These are phyloP conservation scores for Megalopta genalis DNA, from an alignment of 1,140 invertebrate species.

Conservation along the genomic window DNA sequence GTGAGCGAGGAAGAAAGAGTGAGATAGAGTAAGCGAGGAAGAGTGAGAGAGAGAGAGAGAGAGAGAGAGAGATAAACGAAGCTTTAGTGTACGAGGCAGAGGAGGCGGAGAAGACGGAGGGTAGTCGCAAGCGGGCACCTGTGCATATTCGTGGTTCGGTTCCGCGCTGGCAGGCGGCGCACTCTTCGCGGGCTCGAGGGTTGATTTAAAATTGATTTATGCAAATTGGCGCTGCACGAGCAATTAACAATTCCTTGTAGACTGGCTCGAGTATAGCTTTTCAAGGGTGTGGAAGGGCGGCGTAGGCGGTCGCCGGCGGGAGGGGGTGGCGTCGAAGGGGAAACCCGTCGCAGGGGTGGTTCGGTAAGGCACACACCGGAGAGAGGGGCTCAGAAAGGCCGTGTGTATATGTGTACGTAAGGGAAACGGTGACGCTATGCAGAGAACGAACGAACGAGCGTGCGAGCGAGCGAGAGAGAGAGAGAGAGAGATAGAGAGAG, in stretches of 20 bases:
- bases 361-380: slow-evolving; percentile 51
- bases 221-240: slow-evolving; percentile 79
- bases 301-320: neutral
- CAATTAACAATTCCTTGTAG: slow-evolving; percentile 81
- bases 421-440: neutral
- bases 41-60: neutral
- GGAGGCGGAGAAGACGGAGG: neutral
- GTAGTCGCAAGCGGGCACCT: slow-evolving; percentile 32
- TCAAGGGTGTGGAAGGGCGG: slow-evolving; percentile 47
- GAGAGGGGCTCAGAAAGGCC: neutral
- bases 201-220: slow-evolving; percentile 81
- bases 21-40: neutral
- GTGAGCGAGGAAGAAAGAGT: no score
- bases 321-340: slow-evolving; percentile 11
- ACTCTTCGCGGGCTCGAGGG: slow-evolving; percentile 70
- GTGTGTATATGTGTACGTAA: neutral
- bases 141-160: slow-evolving; percentile 48
- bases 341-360: slow-evolving; percentile 17
- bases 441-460: no score
- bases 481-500: no score
- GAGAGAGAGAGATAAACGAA: neutral
- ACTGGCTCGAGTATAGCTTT: slow-evolving; percentile 75
- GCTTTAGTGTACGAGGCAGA: no score
- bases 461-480: no score
- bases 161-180: slow-evolving; percentile 48